These are phyloP conservation scores for Charanyca ferruginea DNA, from an alignment of 2,888 invertebrate species.

Conservation along the genomic window DNA sequence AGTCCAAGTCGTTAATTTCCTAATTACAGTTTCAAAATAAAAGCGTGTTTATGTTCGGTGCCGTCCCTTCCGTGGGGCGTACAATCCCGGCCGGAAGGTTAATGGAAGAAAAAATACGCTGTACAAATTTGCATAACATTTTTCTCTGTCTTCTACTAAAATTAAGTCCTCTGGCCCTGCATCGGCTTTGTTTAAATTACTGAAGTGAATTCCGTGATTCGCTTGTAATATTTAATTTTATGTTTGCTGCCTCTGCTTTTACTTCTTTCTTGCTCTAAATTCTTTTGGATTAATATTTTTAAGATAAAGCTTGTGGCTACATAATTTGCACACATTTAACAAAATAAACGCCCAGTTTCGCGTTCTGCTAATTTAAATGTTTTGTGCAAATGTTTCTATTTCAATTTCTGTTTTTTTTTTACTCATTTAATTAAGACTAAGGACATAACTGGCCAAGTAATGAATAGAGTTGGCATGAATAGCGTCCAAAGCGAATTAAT, in stretches of 20 bases:
- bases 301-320: constrained; percentile 48
- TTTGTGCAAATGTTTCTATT: constrained; percentile 14
- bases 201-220: constrained; percentile 84
- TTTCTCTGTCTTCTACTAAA: constrained; percentile 85
- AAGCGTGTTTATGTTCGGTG: constrained; percentile 84
- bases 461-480: not conserved
- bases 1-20: constrained; percentile 88
- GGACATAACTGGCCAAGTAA: not conserved
- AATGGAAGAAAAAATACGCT: constrained; percentile 90
- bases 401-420: not conserved
- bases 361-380: constrained; percentile 35
- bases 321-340: constrained; percentile 58
- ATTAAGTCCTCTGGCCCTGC: constrained; percentile 85
- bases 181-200: constrained; percentile 88
- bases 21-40: constrained; percentile 89
- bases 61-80: constrained; percentile 77
- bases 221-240: constrained; percentile 81
- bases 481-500: not conserved
- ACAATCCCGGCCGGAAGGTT: constrained; percentile 83
- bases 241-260: constrained; percentile 66
- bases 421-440: not conserved
- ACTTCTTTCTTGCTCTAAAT: constrained; percentile 56
- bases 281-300: constrained; percentile 66
- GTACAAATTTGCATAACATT: constrained; percentile 91
- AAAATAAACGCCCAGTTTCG: constrained; percentile 47